A percentile compares a stretch with the other conserved stretches of the same genome.
Conservation (phyloP, 1,140 invertebrate genomes). For the Potamilus streckersoni region DNA sequence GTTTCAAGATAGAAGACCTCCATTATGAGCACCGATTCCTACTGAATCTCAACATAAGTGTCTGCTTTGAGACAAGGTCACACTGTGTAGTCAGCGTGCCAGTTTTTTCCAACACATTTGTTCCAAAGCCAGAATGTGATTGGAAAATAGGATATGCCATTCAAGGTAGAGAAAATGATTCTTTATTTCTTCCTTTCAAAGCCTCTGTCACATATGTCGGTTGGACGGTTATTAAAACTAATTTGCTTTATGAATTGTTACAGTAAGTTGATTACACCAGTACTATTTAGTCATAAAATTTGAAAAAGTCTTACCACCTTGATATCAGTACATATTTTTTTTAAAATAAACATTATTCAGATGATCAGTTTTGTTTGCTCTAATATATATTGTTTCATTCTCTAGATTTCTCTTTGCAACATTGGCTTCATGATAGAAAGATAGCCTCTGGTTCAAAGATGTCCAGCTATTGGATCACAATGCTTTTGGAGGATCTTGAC, state of each 20-base stretch:
- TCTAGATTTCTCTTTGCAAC: no score
- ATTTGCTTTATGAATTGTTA: not conserved
- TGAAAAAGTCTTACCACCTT: no score
- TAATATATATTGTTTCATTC: no score
- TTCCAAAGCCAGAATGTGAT: constrained; percentile 24
- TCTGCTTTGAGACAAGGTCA: constrained; percentile 14
- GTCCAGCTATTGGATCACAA: no score
- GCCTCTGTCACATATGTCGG: not conserved
- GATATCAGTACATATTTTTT: no score
- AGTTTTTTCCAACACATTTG: constrained; percentile 8
- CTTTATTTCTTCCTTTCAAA: not conserved
- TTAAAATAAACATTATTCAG: no score
- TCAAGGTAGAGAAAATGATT: not conserved
- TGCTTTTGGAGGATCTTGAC: no score
- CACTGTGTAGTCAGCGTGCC: constrained; percentile 7
- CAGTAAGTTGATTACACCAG: not conserved
- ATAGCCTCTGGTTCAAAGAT: no score
- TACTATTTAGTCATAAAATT: not conserved
- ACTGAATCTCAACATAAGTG: constrained; percentile 17
- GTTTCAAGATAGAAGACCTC: constrained; percentile 19
- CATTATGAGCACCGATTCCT: constrained; percentile 18
- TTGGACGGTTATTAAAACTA: not conserved
- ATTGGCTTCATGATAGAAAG: no score
- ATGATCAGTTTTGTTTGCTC: no score
- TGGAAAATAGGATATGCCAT: constrained; percentile 2